A percentile compares a stretch with the other conserved stretches of the same genome.
phyloP scores from a whole-genome alignment of 2,888 invertebrate genomes.

The Acleris holmiana region DNA sequence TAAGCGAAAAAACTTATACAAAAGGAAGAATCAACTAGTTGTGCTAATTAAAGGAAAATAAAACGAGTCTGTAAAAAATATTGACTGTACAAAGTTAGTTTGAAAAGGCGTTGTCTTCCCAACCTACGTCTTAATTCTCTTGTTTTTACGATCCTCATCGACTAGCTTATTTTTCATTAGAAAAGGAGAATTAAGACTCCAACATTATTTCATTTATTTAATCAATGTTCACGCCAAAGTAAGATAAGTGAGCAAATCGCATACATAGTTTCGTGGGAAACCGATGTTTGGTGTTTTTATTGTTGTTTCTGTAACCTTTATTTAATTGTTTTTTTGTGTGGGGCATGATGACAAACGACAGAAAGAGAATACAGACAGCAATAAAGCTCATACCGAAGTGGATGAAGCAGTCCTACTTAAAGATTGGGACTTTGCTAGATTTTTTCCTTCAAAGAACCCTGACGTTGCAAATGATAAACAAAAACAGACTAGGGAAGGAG shows the following conservation, averaged over 20 bases:
- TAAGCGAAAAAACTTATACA: too few species aligned
- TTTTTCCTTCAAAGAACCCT: conserved; percentile 86
- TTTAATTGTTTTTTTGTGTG: conserved; percentile 77
- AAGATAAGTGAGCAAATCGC: conserved; percentile 76
- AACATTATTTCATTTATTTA: neutral
- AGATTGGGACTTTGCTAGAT: conserved; percentile 94
- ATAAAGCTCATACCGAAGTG: conserved; percentile 83
- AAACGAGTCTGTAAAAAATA: too few species aligned
- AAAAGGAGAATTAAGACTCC: neutral
- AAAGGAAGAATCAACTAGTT: too few species aligned
- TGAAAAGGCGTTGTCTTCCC: too few species aligned
- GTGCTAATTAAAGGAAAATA: too few species aligned
- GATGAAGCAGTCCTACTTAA: conserved; percentile 92
- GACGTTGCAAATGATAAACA: conserved; percentile 65
- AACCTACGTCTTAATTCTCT: too few species aligned
- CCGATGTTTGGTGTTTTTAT: conserved; percentile 47
- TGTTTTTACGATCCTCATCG: too few species aligned
- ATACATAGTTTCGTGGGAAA: conserved; percentile 31
- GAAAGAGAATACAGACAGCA: conserved; percentile 70
- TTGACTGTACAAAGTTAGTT: too few species aligned
- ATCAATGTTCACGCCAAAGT: conserved; percentile 74
- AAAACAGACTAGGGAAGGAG: conserved; percentile 71
- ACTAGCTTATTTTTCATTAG: too few species aligned
- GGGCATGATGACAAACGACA: conserved; percentile 72
- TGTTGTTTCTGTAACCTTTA: conserved; percentile 55